Percentiles rank a stretch among this genome's conserved stretches.
Evolutionary conservation across 1,140 invertebrate species (phyloP).

Genomic region (Capitella teleta): DNA sequence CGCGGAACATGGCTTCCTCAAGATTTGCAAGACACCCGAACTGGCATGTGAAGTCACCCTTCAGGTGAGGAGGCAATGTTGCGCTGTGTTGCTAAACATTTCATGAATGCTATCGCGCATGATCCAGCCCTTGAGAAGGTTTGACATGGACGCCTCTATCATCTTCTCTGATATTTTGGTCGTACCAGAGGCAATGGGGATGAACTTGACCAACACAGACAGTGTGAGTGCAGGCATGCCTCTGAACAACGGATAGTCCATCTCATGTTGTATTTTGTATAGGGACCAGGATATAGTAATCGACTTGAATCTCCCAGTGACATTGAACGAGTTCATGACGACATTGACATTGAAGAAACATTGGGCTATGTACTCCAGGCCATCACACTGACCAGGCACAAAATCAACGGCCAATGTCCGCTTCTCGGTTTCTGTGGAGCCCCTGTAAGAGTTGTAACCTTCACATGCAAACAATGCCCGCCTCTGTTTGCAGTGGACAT

Average conservation of each 20-base stretch:
- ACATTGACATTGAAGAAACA: constrained; percentile 61
- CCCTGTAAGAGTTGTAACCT: constrained; percentile 67
- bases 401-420: constrained; percentile 80
- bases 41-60: constrained; percentile 87
- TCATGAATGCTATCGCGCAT: too few relatives aligned
- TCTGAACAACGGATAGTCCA: too few relatives aligned
- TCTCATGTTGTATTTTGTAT: too few relatives aligned
- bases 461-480: too few relatives aligned
- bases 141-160: constrained; percentile 82
- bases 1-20: constrained; percentile 79
- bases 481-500: constrained; percentile 92
- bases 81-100: too few relatives aligned
- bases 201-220: too few relatives aligned
- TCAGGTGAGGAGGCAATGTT: too few relatives aligned
- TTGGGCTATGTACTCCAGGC: constrained; percentile 83
- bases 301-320: constrained; percentile 66
- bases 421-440: constrained; percentile 88
- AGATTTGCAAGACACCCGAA: constrained; percentile 75
- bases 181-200: constrained; percentile 86
- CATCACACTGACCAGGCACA: constrained; percentile 80
- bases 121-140: constrained; percentile 63
- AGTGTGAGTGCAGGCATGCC: too few relatives aligned
- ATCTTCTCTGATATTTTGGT: constrained; percentile 97
- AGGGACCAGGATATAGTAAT: constrained; percentile 83
- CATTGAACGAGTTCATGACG: constrained; percentile 46